phyloP scores from a whole-genome alignment of 2,888 invertebrate species.

The Gymnosoma rotundatum region DNA sequence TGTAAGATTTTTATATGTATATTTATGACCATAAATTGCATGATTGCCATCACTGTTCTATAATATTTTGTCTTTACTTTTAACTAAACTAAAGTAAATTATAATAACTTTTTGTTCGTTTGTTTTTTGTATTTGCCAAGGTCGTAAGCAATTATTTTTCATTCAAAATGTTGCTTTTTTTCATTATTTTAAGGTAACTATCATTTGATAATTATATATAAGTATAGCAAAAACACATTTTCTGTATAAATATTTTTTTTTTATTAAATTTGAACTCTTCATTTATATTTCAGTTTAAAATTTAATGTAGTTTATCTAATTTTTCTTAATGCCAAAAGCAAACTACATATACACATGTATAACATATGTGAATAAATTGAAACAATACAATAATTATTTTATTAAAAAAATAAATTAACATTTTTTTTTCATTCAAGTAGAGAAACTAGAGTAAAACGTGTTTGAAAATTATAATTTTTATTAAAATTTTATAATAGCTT shows the following conservation, averaged over 20 bases:
- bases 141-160: constrained; percentile 68
- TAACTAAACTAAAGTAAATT: constrained; percentile 42
- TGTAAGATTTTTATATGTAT: constrained; percentile 20
- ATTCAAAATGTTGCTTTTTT: constrained; percentile 42
- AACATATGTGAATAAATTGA: not conserved
- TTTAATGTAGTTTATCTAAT: constrained; percentile 10
- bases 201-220: not conserved
- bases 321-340: constrained; percentile 58
- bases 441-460: constrained; percentile 70
- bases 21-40: constrained; percentile 60
- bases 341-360: not conserved
- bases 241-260: not conserved
- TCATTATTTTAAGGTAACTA: constrained; percentile 36
- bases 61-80: constrained; percentile 30
- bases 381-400: constrained; percentile 22
- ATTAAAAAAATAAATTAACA: not conserved
- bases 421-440: constrained; percentile 56
- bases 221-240: not conserved
- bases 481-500: not conserved
- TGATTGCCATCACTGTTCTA: constrained; percentile 53
- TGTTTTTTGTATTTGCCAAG: constrained; percentile 54
- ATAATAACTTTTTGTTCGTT: constrained; percentile 57
- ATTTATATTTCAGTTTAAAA: not conserved
- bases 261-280: constrained; percentile 28
- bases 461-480: constrained; percentile 38